Conservation (phyloP, 2,113 vertebrate genomes). For the Phyllostomus discolor region DNA sequence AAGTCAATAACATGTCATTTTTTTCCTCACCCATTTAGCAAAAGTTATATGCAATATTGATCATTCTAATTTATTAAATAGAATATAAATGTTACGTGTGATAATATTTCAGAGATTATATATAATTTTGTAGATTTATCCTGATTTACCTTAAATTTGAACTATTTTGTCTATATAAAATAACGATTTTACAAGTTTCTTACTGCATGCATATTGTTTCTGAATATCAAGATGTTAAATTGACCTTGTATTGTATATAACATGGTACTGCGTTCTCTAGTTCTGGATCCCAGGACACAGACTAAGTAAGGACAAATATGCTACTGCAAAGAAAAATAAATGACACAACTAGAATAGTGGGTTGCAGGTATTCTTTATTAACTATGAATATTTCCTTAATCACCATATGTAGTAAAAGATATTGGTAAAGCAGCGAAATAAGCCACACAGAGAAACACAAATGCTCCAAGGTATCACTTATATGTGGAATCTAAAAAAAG, state of each 20-base stretch:
- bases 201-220: slow-evolving; percentile 84
- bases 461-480: neutral
- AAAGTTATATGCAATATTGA: slow-evolving; percentile 94
- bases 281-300: slow-evolving; percentile 93
- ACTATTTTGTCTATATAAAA: slow-evolving; percentile 87
- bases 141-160: slow-evolving; percentile 85
- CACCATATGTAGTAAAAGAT: slow-evolving; percentile 91
- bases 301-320: slow-evolving; percentile 90
- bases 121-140: slow-evolving; percentile 88
- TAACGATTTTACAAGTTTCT: slow-evolving; percentile 89
- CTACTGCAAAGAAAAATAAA: slow-evolving; percentile 88
- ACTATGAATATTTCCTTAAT: slow-evolving; percentile 86
- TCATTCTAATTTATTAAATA: slow-evolving; percentile 93
- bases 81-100: slow-evolving; percentile 93
- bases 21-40: slow-evolving; percentile 86
- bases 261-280: slow-evolving; percentile 86
- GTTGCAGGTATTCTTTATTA: slow-evolving; percentile 93
- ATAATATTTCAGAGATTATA: slow-evolving; percentile 85
- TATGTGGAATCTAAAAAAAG: neutral
- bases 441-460: neutral
- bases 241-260: slow-evolving; percentile 82
- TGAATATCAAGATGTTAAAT: slow-evolving; percentile 87
- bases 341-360: slow-evolving; percentile 86
- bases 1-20: slow-evolving; percentile 81
- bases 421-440: neutral